A percentile compares a stretch with the other conserved stretches of the same genome.
These are phyloP conservation scores for Nephrocerus scutellatus DNA, from an alignment of 2,888 invertebrate species.

Conservation along the genomic window DNA sequence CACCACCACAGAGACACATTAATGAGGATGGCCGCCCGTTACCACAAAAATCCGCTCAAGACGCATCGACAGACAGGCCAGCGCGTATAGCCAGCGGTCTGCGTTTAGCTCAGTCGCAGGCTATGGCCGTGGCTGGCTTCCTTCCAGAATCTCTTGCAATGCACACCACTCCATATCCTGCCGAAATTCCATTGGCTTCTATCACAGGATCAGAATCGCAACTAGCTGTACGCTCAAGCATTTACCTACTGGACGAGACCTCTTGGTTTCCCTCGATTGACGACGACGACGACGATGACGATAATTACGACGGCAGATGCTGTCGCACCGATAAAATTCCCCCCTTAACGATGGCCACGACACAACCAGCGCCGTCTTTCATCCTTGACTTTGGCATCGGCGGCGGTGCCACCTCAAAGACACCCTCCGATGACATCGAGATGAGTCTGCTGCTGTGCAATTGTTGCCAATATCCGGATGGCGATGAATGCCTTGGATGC, in stretches of 20 bases:
- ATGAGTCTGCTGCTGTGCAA: conserved; percentile 5
- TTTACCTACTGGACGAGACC: neutral
- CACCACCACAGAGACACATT: conserved; percentile 37
- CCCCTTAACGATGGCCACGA: too few species aligned
- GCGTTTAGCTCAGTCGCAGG: conserved; percentile 63
- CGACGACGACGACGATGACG: conserved; percentile 1
- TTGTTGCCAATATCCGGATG: conserved; percentile 1
- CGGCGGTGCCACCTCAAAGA: too few species aligned
- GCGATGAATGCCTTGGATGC: too few species aligned
- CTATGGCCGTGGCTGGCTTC: conserved; percentile 65
- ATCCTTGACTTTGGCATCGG: too few species aligned
- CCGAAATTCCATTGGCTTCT: neutral
- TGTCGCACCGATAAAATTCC: too few species aligned
- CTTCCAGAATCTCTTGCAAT: conserved; percentile 46
- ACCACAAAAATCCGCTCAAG: neutral
- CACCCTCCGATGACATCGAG: too few species aligned
- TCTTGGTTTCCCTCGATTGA: conserved; percentile 5
- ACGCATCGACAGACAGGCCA: too few species aligned
- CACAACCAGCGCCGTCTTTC: too few species aligned
- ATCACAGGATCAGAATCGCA: neutral
- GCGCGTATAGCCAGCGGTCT: conserved; percentile 62
- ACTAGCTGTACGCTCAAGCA: neutral
- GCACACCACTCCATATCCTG: conserved; percentile 5
- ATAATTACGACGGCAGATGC: conserved; percentile 4
- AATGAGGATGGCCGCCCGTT: conserved; percentile 13